phyloP scores from a whole-genome alignment of 2,888 invertebrate genomes.

The Hemistola chrysoprasaria region DNA sequence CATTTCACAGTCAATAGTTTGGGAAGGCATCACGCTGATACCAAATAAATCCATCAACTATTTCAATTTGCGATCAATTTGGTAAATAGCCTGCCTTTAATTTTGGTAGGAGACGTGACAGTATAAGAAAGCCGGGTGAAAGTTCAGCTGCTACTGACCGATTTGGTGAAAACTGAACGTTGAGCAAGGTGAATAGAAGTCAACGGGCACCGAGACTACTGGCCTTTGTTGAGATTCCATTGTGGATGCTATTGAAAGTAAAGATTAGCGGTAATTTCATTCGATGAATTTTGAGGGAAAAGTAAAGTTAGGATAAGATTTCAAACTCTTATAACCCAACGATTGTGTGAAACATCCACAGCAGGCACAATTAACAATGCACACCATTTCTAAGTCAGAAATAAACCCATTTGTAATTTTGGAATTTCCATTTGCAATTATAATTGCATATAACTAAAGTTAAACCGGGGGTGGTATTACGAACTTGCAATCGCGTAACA shows the following conservation, averaged over 20 bases:
- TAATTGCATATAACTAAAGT: too few species aligned
- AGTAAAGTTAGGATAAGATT: slow-evolving; percentile 5
- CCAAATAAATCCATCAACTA: slow-evolving; percentile 11
- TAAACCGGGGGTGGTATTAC: too few species aligned
- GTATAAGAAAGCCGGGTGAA: slow-evolving; percentile 56
- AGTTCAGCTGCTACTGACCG: slow-evolving; percentile 49
- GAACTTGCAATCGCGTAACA: too few species aligned
- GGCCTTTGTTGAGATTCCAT: slow-evolving; percentile 21
- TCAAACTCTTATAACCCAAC: background rate
- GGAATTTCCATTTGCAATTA: too few species aligned
- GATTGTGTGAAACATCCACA: background rate
- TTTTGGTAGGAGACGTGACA: slow-evolving; percentile 37
- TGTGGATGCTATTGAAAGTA: slow-evolving; percentile 15
- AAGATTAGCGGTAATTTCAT: slow-evolving; percentile 19
- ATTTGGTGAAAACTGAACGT: slow-evolving; percentile 47
- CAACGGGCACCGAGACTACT: slow-evolving; percentile 18
- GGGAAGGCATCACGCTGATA: background rate
- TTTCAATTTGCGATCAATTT: slow-evolving; percentile 25
- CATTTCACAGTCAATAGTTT: too few species aligned
- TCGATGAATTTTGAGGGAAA: slow-evolving; percentile 7
- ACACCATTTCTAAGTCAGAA: too few species aligned
- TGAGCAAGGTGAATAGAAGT: slow-evolving; percentile 34
- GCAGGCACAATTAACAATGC: background rate
- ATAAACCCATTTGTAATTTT: too few species aligned
- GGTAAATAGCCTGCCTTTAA: slow-evolving; percentile 22